Base-by-base conservation (phyloP, 2,888 invertebrate genomes). In the Drosophila limbata region DNA sequence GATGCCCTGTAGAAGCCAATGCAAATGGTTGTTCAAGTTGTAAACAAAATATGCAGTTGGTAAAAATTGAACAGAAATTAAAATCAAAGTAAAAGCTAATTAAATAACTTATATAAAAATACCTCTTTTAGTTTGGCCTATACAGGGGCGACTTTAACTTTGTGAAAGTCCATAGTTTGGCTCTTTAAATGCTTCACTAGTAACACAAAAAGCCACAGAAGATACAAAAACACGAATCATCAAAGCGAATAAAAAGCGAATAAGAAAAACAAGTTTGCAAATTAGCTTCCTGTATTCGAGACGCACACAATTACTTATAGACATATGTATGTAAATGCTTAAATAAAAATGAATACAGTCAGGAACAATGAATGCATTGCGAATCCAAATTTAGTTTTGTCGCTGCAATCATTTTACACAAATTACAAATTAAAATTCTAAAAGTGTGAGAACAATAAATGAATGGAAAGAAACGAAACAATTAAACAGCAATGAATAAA, bases 231-330 rank as follows among this genome's bases (percentile, higher is more conserved):
- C 17, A 15, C 59, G 42, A 70, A 44, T 64, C 55, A 65, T 25
- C 37, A 63, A 59, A 52, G 33, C 44, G 52, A 28, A 59, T 40
- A 25, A 48, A 33, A 39, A 60, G 31, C 42, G 28, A n/a, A 39
- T 39, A 45, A 35, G 31, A 13, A 44, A 75, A 77, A 77, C 65
- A 73, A 73, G 76, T 78, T 75, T 56, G 66, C 78, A 56, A 70
- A 78, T 70, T 66, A 50, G 47, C 62, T 77, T 77, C 76, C 79
- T 78, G 74, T 78, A 56, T 57, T 35, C 44, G 21, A 56, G 71
- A 53, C 47, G 62, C 57, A 42, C 8, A 48, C 50, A 42, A 39
- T 56, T 9, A 21, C 33, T 35, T 21, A 47, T n/a, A 5, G 39
- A 35, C 15, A 45, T 25, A 21, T 21, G 21, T 21, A 21, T 21